These are phyloP conservation scores for Frieseomelitta varia DNA, from an alignment of 1,140 invertebrate species.

Conservation along the genomic window DNA sequence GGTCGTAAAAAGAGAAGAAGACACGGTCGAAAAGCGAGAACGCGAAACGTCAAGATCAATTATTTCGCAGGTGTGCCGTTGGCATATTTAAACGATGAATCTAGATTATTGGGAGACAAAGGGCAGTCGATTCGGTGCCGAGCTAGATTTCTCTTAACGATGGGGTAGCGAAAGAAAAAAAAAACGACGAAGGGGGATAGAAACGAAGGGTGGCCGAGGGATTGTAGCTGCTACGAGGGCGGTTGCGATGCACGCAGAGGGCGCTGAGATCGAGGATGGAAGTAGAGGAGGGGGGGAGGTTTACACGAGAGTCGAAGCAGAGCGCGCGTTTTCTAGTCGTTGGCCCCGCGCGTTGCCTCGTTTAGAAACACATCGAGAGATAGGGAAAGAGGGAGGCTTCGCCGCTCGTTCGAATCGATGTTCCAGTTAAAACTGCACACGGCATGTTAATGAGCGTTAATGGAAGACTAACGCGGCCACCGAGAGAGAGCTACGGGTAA, in stretches of 20 bases:
- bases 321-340: neutral
- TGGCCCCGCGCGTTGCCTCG: neutral
- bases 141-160: neutral
- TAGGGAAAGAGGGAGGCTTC: neutral
- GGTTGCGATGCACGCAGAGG: neutral
- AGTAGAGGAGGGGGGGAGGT: neutral
- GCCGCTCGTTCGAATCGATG: slow-evolving; percentile 16
- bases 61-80: neutral
- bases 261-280: no score
- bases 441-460: slow-evolving; percentile 65
- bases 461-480: slow-evolving; percentile 31
- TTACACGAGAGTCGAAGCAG: neutral
- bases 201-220: neutral
- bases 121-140: neutral
- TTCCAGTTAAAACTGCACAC: slow-evolving; percentile 53
- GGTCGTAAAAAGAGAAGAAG: no score
- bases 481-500: neutral
- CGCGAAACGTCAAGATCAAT: neutral
- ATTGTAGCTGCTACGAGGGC: neutral
- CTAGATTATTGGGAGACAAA: neutral
- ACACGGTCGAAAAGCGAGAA: no score
- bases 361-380: slow-evolving; percentile 10
- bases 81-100: neutral
- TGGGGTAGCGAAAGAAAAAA: neutral
- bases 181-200: no score